Evolutionary conservation across 2,113 vertebrate species (phyloP), one percentile per base, ranked within the genome.

Genomic region (Myiozetetes cayanensis): DNA sequence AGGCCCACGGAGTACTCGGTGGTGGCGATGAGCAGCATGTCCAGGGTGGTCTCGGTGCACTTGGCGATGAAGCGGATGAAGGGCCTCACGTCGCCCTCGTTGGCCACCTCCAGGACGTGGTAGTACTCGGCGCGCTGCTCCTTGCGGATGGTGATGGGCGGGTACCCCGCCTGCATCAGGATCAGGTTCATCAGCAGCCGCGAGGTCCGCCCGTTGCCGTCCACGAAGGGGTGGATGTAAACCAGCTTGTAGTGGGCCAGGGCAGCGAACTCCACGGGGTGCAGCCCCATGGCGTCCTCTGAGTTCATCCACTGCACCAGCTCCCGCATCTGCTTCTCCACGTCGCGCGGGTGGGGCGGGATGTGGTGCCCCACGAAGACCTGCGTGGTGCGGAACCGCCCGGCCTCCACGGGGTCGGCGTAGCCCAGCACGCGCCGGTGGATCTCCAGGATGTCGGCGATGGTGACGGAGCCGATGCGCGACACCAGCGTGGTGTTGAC

Each of bases 21-120:
- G 23, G 99, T 99, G 75, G 99, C 99, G 8, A 99, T 98, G 59
- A 99, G 98, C 95, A 99, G 73, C 5, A 99, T 99, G 97, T 99
- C 99, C 90, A 99, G 96, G 0, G 99, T 99, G 12, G 98, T 99
- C 97, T 99, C 99, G 0, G 99, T 98, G 43, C 99, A 99, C 95
- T 99, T 98, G 52, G 99, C 99, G 4, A 99, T 99, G 49, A 99
- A 99, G 50, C 99, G 99, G 63, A 99, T 99, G 97, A 99, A 99
- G 2, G 99, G 99, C 61, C 99, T 96, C 27, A 99, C 98, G 0
- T 99, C 99, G 0, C 99, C 99, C 93, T 99, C 99, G 1, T 99
- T 99, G 96, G 99, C 99, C 1, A 98, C 98, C 92, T 99, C 99
- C 35, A 99, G 76, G 15, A 97, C 98, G 0, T 98, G 94, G 30